These are phyloP conservation scores for Eilema sororculum DNA, from an alignment of 2,888 invertebrate genomes.

Conservation along the genomic window DNA sequence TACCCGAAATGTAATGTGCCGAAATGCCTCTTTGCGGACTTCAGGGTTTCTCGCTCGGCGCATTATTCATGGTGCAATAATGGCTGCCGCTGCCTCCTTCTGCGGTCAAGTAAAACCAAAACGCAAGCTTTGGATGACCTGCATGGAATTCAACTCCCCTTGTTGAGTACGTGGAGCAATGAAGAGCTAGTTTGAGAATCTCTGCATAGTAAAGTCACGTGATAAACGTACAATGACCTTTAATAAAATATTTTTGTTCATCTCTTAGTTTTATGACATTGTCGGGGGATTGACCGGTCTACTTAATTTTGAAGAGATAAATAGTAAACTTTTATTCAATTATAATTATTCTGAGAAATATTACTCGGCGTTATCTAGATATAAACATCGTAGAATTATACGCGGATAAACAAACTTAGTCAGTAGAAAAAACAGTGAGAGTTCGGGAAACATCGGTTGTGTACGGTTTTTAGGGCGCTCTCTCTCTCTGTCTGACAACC, in stretches of 20 bases:
- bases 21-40: too few species aligned
- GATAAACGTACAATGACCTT: constrained; percentile 22
- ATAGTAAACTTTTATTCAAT: not conserved
- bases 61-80: too few species aligned
- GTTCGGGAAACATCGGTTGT: too few species aligned
- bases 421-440: too few species aligned
- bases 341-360: not conserved
- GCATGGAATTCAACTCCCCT: too few species aligned
- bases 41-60: too few species aligned
- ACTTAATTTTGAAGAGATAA: constrained; percentile 13
- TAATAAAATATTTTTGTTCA: constrained; percentile 3
- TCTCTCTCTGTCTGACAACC: too few species aligned
- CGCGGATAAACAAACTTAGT: not conserved
- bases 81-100: too few species aligned
- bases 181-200: not conserved
- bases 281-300: constrained; percentile 25
- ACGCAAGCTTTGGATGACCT: too few species aligned
- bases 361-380: not conserved
- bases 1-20: too few species aligned
- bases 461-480: too few species aligned
- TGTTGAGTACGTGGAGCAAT: not conserved
- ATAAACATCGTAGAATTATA: not conserved
- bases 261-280: not conserved
- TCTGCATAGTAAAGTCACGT: not conserved
- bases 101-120: too few species aligned